Percentiles rank a stretch among this genome's conserved stretches.
phyloP scores from a whole-genome alignment of 2,888 invertebrate genomes.

The Anorthoa munda region DNA sequence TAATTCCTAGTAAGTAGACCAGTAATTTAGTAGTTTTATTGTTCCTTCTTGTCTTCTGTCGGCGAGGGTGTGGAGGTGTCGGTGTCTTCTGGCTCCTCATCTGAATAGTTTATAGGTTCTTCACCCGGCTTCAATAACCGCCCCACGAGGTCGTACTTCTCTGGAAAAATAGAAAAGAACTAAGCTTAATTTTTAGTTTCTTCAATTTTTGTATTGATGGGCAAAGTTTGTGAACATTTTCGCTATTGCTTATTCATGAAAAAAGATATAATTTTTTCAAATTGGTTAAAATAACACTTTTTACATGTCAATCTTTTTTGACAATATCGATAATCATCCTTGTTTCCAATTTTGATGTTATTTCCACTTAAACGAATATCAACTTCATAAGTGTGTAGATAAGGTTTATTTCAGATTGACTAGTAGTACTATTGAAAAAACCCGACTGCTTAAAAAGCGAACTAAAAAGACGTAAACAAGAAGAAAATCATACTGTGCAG shows the following conservation, averaged over 20 bases:
- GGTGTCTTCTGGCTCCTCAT: constrained; percentile 94
- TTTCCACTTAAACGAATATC: not conserved
- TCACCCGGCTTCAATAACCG: constrained; percentile 97
- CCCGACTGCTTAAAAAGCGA: no score
- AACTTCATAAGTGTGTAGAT: not conserved
- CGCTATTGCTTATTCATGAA: not conserved
- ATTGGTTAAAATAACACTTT: no score
- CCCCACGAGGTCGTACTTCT: constrained; percentile 98
- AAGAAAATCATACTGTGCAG: no score
- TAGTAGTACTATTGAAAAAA: not conserved
- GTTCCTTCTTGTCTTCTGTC: constrained; percentile 80
- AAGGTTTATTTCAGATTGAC: not conserved
- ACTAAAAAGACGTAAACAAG: no score
- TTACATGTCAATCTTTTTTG: no score
- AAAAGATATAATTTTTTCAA: not conserved
- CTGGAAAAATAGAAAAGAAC: constrained; percentile 89
- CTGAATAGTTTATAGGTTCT: constrained; percentile 96
- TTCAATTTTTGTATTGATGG: not conserved
- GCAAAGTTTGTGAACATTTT: no score
- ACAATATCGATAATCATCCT: no score
- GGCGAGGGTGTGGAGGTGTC: constrained; percentile 80
- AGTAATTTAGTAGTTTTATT: constrained; percentile 68
- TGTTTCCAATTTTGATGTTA: not conserved
- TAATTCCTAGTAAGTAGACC: constrained; percentile 27
- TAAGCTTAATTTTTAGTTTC: not conserved